These are phyloP conservation scores for Tryphoninae sp. DNA, from an alignment of 2,888 invertebrate species.

Conservation along the genomic window DNA sequence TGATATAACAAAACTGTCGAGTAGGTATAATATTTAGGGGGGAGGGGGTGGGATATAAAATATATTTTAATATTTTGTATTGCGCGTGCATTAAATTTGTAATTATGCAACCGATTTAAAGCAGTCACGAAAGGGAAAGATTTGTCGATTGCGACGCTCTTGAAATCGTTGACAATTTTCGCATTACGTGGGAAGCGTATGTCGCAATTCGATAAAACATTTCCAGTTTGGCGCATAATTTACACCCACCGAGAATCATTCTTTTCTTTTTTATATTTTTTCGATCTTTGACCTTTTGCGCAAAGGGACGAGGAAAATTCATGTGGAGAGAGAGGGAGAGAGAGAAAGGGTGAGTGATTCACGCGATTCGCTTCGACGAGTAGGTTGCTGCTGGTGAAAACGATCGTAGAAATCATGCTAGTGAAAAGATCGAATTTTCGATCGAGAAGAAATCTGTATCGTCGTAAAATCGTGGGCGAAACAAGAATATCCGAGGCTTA, in stretches of 20 bases:
- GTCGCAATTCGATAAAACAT: not conserved
- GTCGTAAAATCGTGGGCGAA: no score
- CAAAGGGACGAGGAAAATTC: not conserved
- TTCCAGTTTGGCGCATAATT: not conserved
- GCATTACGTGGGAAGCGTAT: not conserved
- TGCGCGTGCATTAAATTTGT: no score
- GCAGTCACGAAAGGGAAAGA: not conserved
- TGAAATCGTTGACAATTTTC: not conserved
- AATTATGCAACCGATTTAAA: no score
- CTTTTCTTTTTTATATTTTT: not conserved
- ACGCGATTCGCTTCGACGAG: not conserved
- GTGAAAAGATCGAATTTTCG: not conserved
- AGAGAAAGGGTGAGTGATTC: not conserved
- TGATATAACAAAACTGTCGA: not conserved
- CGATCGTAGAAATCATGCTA: not conserved
- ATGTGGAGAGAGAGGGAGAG: not conserved
- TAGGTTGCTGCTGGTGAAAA: not conserved
- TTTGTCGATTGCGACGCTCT: not conserved
- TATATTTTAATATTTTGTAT: no score
- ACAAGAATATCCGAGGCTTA: not conserved
- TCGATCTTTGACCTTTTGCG: conserved; percentile 24
- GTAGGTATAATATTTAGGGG: not conserved
- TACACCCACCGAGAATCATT: no score
- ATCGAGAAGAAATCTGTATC: not conserved
- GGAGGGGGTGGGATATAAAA: no score